Evolutionary conservation across 2,888 invertebrate species (phyloP).

Genomic region (Folsomia candida): DNA sequence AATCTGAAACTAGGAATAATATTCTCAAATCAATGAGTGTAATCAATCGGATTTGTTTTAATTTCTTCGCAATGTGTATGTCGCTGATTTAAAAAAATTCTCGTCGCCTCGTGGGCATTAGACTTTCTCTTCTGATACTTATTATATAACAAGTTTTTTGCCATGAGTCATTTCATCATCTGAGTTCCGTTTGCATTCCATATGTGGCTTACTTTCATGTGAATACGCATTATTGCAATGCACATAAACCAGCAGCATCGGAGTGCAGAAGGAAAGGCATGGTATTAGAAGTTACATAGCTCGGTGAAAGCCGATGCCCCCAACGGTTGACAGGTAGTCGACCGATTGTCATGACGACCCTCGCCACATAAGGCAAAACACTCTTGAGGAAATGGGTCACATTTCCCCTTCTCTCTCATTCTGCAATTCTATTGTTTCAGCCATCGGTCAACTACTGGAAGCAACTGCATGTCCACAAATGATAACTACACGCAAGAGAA

Average conservation of each 20-base stretch:
- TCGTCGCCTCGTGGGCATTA: no score
- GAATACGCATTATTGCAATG: neutral
- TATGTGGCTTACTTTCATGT: neutral
- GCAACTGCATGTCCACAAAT: no score
- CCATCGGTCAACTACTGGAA: neutral
- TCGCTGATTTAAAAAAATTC: no score
- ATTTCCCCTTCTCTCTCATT: neutral
- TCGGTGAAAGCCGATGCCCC: neutral
- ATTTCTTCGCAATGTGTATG: no score
- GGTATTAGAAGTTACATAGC: no score
- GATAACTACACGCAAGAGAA: no score
- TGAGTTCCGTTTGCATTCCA: neutral
- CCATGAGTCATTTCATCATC: neutral
- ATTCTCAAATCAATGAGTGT: no score
- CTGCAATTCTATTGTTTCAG: no score
- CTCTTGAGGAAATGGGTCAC: slow-evolving; percentile 28
- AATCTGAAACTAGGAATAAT: no score
- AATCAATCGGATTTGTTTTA: no score
- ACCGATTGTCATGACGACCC: slow-evolving; percentile 30
- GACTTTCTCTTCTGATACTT: no score
- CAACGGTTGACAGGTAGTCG: neutral
- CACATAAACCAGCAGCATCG: neutral
- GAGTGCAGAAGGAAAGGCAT: neutral
- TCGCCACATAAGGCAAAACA: slow-evolving; percentile 27
- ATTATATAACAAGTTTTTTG: neutral